These are phyloP conservation scores for Zaprionus bogoriensis DNA, from an alignment of 2,888 invertebrate genomes.

Conservation along the genomic window DNA sequence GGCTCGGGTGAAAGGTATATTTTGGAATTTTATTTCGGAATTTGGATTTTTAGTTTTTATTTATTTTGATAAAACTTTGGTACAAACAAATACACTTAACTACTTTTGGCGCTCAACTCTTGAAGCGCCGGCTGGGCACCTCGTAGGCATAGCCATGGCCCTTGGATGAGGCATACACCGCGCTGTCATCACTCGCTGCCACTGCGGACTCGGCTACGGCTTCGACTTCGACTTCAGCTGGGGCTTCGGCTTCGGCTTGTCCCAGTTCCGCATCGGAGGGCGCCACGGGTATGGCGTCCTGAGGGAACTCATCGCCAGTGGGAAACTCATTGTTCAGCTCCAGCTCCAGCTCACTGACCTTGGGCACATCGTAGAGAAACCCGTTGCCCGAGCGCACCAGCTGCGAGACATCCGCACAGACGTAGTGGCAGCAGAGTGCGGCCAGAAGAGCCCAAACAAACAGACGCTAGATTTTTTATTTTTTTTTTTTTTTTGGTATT, in stretches of 20 bases:
- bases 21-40: constrained; percentile 13
- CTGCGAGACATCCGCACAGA: constrained; percentile 64
- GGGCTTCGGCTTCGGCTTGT: constrained; percentile 28
- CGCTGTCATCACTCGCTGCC: constrained; percentile 24
- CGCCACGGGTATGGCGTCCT: constrained; percentile 69
- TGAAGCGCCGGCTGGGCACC: constrained; percentile 57
- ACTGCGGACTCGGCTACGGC: constrained; percentile 29
- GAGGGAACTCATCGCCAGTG: constrained; percentile 65
- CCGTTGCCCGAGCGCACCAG: constrained; percentile 74
- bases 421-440: constrained; percentile 22
- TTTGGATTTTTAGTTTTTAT: constrained; percentile 20
- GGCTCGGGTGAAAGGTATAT: constrained; percentile 52
- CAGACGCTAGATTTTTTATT: constrained; percentile 33
- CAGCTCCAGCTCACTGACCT: constrained; percentile 61
- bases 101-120: constrained; percentile 38
- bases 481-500: too few species aligned
- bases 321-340: constrained; percentile 71
- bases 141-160: constrained; percentile 63
- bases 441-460: constrained; percentile 23
- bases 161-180: constrained; percentile 37
- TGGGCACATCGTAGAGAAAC: constrained; percentile 73
- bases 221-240: too few species aligned
- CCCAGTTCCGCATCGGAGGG: constrained; percentile 67
- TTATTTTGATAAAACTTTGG: constrained; percentile 58
- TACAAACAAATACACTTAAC: constrained; percentile 28